phyloP scores from a whole-genome alignment of 2,888 invertebrate species.

The Agrotis segetum region DNA sequence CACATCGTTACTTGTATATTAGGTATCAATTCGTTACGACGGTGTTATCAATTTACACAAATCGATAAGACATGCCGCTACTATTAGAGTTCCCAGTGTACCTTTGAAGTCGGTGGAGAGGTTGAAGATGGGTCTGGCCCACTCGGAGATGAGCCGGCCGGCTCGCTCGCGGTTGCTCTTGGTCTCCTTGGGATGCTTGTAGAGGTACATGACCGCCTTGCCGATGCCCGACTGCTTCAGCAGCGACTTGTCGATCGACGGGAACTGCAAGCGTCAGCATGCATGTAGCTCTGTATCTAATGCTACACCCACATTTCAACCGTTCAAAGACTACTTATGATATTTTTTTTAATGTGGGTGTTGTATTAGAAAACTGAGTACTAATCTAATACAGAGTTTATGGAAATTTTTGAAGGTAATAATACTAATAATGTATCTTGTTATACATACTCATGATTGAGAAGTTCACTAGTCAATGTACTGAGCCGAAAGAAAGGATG shows the following conservation, averaged over 20 bases:
- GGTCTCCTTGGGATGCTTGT: conserved; percentile 99
- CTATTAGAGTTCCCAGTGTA: conserved; percentile 36
- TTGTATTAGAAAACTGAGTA: no score
- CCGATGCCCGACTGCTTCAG: conserved; percentile 99
- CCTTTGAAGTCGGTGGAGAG: conserved; percentile 90
- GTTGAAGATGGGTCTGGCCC: conserved; percentile 99
- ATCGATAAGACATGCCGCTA: no score
- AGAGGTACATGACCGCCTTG: conserved; percentile 99
- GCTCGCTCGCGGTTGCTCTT: conserved; percentile 97
- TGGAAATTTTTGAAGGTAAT: no score
- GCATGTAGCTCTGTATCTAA: neutral
- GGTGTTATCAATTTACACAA: no score
- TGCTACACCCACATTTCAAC: neutral
- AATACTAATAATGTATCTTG: no score
- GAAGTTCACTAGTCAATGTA: no score
- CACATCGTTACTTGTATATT: neutral
- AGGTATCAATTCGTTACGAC: no score
- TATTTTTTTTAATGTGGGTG: no score
- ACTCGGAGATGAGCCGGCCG: conserved; percentile 98
- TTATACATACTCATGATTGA: no score
- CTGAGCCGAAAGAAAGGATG: no score
- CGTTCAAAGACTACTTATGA: neutral
- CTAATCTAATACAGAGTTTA: no score
- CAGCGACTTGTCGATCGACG: conserved; percentile 96
- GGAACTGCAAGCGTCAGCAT: conserved; percentile 92